Evolutionary conservation across 2,888 invertebrate genomes (phyloP), one percentile per base, ranked within the genome.

Genomic region (Trachelus stipa): DNA sequence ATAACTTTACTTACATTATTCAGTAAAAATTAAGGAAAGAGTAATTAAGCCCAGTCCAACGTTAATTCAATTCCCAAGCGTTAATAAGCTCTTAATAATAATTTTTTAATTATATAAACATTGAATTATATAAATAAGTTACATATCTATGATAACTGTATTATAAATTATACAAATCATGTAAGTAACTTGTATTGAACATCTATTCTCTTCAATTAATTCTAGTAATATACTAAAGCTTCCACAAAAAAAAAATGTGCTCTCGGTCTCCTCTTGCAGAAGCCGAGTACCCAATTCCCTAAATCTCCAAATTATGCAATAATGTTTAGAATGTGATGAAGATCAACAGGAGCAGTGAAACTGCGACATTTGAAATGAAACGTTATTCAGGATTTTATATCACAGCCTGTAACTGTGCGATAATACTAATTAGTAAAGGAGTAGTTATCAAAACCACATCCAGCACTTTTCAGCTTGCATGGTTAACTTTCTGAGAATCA

Each of bases 121-220:
- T n/a, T n/a, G 1, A 1, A 35, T 35, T 35, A 35, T 12, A 69
- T 68, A 81, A 75, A 90, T 90, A 90, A 89, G 85, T 90, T 90
- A 90, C 88, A 87, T 90, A 90, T 91, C 90, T 91, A 91, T 91
- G 90, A 91, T 91, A 91, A 89, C 87, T 87, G 87, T 90, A 90
- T 88, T 88, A 88, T 88, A 88, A 86, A 87, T 23, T 30, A 69
- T 31, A 69, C 11, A 11, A 30, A n/a, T n/a, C n/a, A n/a, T 35
- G 86, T 87, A 88, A 88, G 86, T 88, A 89, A 89, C 86, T 88
- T 88, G 89, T 88, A 87, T 81, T 77, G 81, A 85, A 85, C 83
- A 83, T 79, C 78, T 77, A 69, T 73, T 35, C 35, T 69, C 33
- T 76, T 73, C 71, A 30, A 69, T 79, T 79, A n/a, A 30, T 56